Conservation (phyloP, 2,888 invertebrate genomes). For the Amblyjoppa proteus region DNA sequence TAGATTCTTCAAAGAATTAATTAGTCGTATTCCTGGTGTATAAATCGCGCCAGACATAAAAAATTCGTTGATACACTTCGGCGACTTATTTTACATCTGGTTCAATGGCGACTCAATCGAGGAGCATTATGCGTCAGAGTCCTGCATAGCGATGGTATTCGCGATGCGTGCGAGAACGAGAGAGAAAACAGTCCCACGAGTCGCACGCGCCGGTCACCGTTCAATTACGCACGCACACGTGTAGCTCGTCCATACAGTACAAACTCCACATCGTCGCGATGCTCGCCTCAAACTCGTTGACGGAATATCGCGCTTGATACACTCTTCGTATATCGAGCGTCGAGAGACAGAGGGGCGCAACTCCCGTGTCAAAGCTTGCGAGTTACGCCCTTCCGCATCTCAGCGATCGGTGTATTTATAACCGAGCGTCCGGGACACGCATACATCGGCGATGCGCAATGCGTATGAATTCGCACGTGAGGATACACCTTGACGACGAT, state of each 20-base stretch:
- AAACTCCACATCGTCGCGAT: background rate
- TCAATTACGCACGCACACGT: slow-evolving; percentile 14
- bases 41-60: background rate
- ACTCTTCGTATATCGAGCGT: slow-evolving; percentile 4
- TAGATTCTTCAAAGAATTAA: too few relatives aligned
- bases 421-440: background rate
- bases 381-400: background rate
- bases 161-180: slow-evolving; percentile 63
- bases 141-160: slow-evolving; percentile 12
- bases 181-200: slow-evolving; percentile 72
- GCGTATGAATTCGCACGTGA: slow-evolving; percentile 34
- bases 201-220: slow-evolving; percentile 64
- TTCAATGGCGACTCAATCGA: background rate
- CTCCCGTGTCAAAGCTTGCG: background rate
- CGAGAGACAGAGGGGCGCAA: too few relatives aligned
- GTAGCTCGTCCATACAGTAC: background rate
- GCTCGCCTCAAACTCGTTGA: background rate
- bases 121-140: background rate
- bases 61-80: background rate
- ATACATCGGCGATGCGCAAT: slow-evolving; percentile 41
- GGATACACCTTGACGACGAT: slow-evolving; percentile 14
- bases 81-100: background rate
- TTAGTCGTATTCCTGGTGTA: background rate
- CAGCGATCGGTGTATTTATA: too few relatives aligned
- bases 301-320: background rate